Percentiles rank a stretch among this genome's conserved stretches.
These are phyloP conservation scores for Hyla sarda DNA, from an alignment of 2,113 vertebrate genomes.

Conservation along the genomic window DNA sequence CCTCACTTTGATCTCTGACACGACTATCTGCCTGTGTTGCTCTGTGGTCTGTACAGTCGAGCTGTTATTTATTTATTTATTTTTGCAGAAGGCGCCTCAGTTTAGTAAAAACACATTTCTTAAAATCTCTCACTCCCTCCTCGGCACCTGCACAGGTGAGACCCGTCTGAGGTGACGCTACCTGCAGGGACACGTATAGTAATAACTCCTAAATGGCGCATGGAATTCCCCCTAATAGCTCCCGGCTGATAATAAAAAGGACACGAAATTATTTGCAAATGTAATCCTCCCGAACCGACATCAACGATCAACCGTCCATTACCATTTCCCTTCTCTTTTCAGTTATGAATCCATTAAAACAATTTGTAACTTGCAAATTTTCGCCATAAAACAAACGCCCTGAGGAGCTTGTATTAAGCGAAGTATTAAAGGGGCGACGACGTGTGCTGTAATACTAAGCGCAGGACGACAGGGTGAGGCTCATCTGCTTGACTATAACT, in stretches of 20 bases:
- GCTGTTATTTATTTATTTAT: no score
- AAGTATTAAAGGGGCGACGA: no score
- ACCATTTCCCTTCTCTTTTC: not conserved
- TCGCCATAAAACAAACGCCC: not conserved
- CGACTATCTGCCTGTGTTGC: not conserved
- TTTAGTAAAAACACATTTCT: not conserved
- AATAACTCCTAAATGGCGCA: not conserved
- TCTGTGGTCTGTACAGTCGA: not conserved
- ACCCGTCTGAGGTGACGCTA: not conserved
- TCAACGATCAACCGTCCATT: no score
- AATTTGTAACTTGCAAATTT: not conserved
- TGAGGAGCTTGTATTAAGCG: no score
- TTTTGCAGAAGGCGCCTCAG: not conserved
- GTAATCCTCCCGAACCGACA: not conserved
- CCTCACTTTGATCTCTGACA: not conserved
- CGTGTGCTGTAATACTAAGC: no score
- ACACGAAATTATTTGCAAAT: not conserved
- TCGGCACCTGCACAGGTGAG: conserved; percentile 16
- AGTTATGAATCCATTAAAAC: not conserved
- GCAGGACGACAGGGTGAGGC: no score
- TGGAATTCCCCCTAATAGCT: conserved; percentile 19
- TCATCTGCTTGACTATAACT: no score
- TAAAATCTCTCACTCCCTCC: accelerated
- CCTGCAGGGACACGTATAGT: not conserved
- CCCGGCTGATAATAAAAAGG: not conserved